Percentiles rank a stretch among this genome's conserved stretches.
phyloP scores from a whole-genome alignment of 2,113 vertebrate species.

The Erythrocebus patas region DNA sequence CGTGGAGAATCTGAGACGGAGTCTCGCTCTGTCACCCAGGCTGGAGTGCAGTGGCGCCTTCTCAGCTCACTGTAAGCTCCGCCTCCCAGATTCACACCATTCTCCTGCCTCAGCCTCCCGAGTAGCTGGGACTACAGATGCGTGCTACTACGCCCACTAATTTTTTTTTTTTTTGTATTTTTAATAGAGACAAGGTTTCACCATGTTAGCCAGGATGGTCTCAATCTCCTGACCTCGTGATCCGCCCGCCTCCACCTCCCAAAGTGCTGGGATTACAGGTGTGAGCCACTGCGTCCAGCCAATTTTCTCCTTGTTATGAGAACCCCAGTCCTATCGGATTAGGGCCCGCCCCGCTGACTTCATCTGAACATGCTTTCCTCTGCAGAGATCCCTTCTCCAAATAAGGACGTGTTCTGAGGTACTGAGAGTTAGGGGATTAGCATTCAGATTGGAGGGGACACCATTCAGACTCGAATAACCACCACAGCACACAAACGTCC shows the following conservation, averaged over 20 bases:
- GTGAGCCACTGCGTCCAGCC: rapidly evolving
- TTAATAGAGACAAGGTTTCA: too few species aligned
- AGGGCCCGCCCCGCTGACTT: not conserved
- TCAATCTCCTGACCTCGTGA: too few species aligned
- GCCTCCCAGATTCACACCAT: rapidly evolving
- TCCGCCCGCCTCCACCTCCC: too few species aligned
- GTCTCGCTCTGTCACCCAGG: too few species aligned
- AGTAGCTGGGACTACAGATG: too few species aligned
- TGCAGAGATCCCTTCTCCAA: not conserved
- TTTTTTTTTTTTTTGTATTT: too few species aligned
- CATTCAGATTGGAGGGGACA: not conserved
- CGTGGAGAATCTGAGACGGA: not conserved
- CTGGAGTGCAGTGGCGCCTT: too few species aligned
- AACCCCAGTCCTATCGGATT: not conserved
- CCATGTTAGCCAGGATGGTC: too few species aligned
- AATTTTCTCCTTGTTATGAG: not conserved
- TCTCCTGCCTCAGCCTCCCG: too few species aligned
- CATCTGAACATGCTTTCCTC: not conserved
- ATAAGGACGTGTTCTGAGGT: not conserved
- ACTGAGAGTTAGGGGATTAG: not conserved
- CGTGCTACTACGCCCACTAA: rapidly evolving
- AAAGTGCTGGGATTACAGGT: too few species aligned
- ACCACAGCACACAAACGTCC: not conserved
- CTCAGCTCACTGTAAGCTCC: too few species aligned
- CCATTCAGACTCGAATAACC: too few species aligned